A percentile compares a stretch with the other conserved stretches of the same genome.
These are phyloP conservation scores for Coranthus polyacanthus DNA, from an alignment of 2,797 vertebrate species.

Conservation along the genomic window DNA sequence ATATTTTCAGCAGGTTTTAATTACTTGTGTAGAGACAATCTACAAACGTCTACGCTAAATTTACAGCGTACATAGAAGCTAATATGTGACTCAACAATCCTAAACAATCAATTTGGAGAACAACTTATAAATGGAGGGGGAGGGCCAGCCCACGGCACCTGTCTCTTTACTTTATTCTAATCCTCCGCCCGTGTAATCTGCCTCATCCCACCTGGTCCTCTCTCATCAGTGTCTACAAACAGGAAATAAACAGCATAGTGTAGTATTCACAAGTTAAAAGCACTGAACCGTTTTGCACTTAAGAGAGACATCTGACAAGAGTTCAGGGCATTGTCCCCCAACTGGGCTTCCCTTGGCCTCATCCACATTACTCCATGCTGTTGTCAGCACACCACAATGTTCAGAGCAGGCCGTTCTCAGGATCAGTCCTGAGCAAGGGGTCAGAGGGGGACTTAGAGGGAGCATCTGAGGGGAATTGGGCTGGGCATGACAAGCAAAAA, in stretches of 20 bases:
- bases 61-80: conserved; percentile 74
- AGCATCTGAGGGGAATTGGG: conserved; percentile 50
- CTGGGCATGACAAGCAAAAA: conserved; percentile 71
- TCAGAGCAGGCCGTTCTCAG: conserved; percentile 78
- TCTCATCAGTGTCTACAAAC: conserved; percentile 75
- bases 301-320: conserved; percentile 72
- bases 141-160: conserved; percentile 65
- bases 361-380: conserved; percentile 87
- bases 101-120: conserved; percentile 68
- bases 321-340: conserved; percentile 55
- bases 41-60: conserved; percentile 64
- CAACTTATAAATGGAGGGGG: conserved; percentile 39
- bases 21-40: conserved; percentile 68
- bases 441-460: conserved; percentile 44
- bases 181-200: conserved; percentile 53
- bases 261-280: conserved; percentile 80
- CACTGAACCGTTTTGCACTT: conserved; percentile 81
- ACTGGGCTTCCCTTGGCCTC: conserved; percentile 71
- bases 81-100: conserved; percentile 60
- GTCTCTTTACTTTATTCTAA: conserved; percentile 46
- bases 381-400: conserved; percentile 86
- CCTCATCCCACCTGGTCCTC: conserved; percentile 70
- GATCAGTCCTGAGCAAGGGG: conserved; percentile 66
- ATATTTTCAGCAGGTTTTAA: conserved; percentile 56
- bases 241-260: conserved; percentile 71